Conservation (phyloP, 2,797 vertebrate species). For the Octomys mimax region DNA sequence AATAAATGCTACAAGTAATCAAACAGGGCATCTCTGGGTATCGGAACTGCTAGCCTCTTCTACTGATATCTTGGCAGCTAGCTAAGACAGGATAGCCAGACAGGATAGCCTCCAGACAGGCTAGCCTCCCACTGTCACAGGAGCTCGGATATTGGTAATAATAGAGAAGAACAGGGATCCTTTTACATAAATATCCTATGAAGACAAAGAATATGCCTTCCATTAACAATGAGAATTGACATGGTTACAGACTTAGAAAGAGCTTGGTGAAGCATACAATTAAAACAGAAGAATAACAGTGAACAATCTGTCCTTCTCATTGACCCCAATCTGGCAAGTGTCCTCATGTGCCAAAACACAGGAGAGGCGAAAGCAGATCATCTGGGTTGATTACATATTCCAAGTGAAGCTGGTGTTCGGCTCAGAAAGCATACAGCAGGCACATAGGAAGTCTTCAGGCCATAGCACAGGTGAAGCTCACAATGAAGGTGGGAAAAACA, state of each 20-base stretch:
- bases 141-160: background rate
- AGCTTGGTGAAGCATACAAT: constrained; percentile 58
- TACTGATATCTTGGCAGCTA: constrained; percentile 45
- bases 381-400: constrained; percentile 38
- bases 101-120: no score
- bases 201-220: constrained; percentile 48
- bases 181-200: background rate
- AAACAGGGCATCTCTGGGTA: constrained; percentile 27
- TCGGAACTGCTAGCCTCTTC: constrained; percentile 47
- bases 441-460: background rate
- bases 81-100: no score
- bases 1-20: constrained; percentile 41
- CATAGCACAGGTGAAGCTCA: background rate
- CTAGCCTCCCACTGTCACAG: constrained; percentile 41
- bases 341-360: constrained; percentile 32
- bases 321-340: background rate
- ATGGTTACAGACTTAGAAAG: constrained; percentile 52
- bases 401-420: constrained; percentile 32
- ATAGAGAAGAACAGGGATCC: background rate
- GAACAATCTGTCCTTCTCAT: constrained; percentile 53
- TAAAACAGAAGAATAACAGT: constrained; percentile 33
- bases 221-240: background rate
- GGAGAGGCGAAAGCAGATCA: constrained; percentile 19
- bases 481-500: background rate
- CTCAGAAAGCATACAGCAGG: constrained; percentile 15